These are phyloP conservation scores for Atta texana DNA, from an alignment of 1,140 invertebrate genomes.

Conservation along the genomic window DNA sequence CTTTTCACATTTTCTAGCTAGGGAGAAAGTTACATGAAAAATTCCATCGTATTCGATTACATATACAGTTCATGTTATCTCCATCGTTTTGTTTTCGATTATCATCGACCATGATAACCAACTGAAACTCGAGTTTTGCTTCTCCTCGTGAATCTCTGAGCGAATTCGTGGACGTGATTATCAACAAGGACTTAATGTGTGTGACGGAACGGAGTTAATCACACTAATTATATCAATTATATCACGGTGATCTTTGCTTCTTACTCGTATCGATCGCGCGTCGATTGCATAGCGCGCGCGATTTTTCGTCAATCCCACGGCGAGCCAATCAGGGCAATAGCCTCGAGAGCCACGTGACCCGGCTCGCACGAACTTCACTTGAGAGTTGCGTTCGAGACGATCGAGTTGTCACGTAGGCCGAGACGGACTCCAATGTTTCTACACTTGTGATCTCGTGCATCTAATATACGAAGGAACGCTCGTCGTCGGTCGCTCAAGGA, in stretches of 20 bases:
- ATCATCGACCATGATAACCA: too few relatives aligned
- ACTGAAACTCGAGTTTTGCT: not conserved
- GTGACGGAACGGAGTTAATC: not conserved
- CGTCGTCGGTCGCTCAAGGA: not conserved
- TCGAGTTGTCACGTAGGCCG: not conserved
- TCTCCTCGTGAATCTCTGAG: not conserved
- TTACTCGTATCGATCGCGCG: not conserved
- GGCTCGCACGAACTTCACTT: not conserved
- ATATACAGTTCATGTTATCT: too few relatives aligned
- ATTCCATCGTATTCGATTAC: too few relatives aligned
- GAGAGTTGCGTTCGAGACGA: too few relatives aligned
- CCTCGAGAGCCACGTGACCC: slow-evolving; percentile 18
- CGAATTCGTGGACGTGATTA: not conserved
- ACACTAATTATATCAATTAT: not conserved
- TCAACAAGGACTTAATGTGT: too few relatives aligned
- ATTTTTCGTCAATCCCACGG: not conserved
- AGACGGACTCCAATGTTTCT: not conserved
- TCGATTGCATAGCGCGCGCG: slow-evolving; percentile 12
- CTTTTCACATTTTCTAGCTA: too few relatives aligned
- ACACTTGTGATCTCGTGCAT: not conserved
- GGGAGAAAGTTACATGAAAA: too few relatives aligned
- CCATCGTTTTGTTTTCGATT: too few relatives aligned
- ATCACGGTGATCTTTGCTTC: not conserved
- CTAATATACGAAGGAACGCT: not conserved
- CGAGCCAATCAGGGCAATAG: slow-evolving; percentile 20